Evolutionary conservation across 1,140 invertebrate genomes (phyloP).

Genomic region (Apocrypta bakeri): DNA sequence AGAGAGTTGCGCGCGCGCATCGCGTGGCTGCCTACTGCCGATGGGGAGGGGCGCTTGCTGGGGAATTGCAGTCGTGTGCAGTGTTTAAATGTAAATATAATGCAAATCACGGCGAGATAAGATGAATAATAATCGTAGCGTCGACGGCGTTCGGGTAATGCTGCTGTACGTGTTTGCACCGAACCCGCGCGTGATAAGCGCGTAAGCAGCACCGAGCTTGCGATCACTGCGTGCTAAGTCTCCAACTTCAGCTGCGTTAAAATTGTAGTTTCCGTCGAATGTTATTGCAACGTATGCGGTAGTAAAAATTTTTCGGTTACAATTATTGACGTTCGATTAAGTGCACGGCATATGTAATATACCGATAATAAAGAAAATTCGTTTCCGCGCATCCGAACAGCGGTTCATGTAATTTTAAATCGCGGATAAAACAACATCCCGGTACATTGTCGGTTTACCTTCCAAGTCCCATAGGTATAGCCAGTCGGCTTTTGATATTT

Average conservation of each 20-base stretch:
- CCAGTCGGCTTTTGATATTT: constrained; percentile 50
- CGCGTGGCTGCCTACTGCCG: constrained; percentile 49
- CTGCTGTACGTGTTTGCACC: neutral
- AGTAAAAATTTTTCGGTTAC: too few relatives aligned
- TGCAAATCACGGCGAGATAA: constrained; percentile 68
- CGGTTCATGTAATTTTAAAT: too few relatives aligned
- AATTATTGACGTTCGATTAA: too few relatives aligned
- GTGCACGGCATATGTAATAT: too few relatives aligned
- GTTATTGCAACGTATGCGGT: too few relatives aligned
- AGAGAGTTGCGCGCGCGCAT: constrained; percentile 3
- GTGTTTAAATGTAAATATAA: constrained; percentile 70
- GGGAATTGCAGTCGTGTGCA: constrained; percentile 40
- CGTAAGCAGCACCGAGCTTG: neutral
- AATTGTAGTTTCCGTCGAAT: neutral
- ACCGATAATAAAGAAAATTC: too few relatives aligned
- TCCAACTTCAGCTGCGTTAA: neutral
- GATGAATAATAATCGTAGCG: constrained; percentile 65
- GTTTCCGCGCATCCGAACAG: too few relatives aligned
- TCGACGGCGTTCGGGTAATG: neutral
- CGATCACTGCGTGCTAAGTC: neutral
- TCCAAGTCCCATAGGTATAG: neutral
- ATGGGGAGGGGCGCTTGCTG: constrained; percentile 48
- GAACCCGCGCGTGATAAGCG: neutral
- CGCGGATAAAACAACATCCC: too few relatives aligned
- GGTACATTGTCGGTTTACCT: neutral